Base-by-base conservation (phyloP, 2,113 vertebrate species). In the Aptenodytes forsteri region DNA sequence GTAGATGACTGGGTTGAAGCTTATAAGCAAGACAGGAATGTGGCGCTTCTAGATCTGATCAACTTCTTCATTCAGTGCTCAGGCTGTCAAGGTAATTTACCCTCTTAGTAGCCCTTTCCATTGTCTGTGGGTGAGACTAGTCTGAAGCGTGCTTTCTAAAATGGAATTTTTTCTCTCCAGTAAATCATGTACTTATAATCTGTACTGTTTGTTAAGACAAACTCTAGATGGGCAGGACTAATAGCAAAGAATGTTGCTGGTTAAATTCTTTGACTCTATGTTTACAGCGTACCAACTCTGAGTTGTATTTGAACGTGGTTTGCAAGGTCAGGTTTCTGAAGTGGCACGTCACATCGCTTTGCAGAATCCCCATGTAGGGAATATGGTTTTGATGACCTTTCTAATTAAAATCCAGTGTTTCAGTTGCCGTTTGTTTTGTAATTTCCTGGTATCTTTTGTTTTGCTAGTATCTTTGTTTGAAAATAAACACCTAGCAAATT, bases 41-140 rank as follows among this genome's bases (percentile, higher is more conserved):
- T 98, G 46, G 98, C 99, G 38, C 98, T 99, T 85, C 98, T 99
- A 38, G 99, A 99, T 93, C 99, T 99, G 95, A 99, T 99, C 98
- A 99, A 98, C 97, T 99, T 99, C 97, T 99, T 99, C 97, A 99
- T 99, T 94, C 99, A 99, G 95, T 99, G 99, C 96, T 99, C 98
- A 40, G 99, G 99, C 61, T 99, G 99, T 96, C 99, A 99, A 99
- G 99, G 99, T 97, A 98, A 97, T 94, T 95, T 83, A 52, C 47
- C 29, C 49, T 78, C 40, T 83, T 75, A 7, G 4, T 54, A 72
- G 21, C 32, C 29, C 16, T 88, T 96, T 87, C 13, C 8, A 22
- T 36, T 81, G 49, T 75, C 59, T 66, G 29, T 77, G 42, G 29
- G 20, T 67, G 50, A 87, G 66, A 83, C 23, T 36, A 70, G 14